Evolutionary conservation across 2,113 vertebrate species (phyloP), one percentile per base, ranked within the genome.

Genomic region (Azemiops feae): DNA sequence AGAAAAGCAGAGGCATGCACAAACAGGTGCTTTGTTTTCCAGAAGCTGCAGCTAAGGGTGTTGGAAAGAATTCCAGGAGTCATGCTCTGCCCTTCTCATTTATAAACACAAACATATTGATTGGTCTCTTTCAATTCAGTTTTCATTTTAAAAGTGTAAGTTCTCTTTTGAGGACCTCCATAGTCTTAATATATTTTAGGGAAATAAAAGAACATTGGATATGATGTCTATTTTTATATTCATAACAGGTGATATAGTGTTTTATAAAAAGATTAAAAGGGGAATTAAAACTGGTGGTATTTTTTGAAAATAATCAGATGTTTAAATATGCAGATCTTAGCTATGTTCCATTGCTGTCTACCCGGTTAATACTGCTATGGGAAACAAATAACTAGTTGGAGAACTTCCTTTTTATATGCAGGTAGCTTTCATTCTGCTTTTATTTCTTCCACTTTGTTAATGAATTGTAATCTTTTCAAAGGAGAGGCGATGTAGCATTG

Each of bases 401-500:
- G 27, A 47, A 23, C 27, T 50, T 92, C 89, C 22, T 50, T 88
- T 88, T 52, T 47, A 27, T 53, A 20, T 85, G 39, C 16, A 6
- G 23, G 1, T 25, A 2, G 3, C 27, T 87, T 9, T 88, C 50
- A 30, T 88, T 53, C 16, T 39, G 25, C 14, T 87, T 43, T 64
- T 87, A 12, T 64, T 92, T 64, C 47, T 16, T 18, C 18, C 87
- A 52, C 74, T 89, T n/a, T 85, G 60, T 64, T 27, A 81, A n/a
- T 92, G 20, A 95, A 64, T 55, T 47, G 8, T 94, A 92, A 43
- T 94, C 11, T 93, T 97, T 96, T 85, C 91, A 93, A 96, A 99
- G 99, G 98, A 97, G 96, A 50, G 99, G 99, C 10, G 98, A 99
- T 11, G 98, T 99, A 3, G 98, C 99, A 0, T 97, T 99, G 64